phyloP scores from a whole-genome alignment of 2,797 vertebrate genomes.

The Microctenopoma stevenorrisi region DNA sequence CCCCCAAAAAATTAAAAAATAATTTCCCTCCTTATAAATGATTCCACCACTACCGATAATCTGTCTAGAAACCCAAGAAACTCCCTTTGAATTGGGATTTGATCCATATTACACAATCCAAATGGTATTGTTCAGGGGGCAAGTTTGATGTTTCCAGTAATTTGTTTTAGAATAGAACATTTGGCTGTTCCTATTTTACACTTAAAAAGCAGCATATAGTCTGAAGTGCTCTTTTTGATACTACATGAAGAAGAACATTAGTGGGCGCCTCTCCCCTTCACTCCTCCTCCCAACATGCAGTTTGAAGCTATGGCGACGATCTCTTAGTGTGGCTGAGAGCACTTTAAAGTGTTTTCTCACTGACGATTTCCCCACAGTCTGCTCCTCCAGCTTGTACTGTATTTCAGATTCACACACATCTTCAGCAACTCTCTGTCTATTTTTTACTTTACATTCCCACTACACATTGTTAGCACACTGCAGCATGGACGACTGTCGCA shows the following conservation, averaged over 20 bases:
- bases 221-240: slow-evolving; percentile 35
- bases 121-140: neutral
- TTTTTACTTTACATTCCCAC: slow-evolving; percentile 26
- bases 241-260: slow-evolving; percentile 25
- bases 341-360: slow-evolving; percentile 22
- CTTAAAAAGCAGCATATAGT: slow-evolving; percentile 5
- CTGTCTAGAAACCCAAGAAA: no score
- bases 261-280: neutral
- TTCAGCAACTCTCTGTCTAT: slow-evolving; percentile 12
- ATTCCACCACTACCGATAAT: no score
- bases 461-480: slow-evolving; percentile 36
- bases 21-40: no score
- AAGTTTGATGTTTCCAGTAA: neutral
- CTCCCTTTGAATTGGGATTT: no score
- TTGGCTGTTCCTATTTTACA: neutral
- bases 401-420: slow-evolving; percentile 34
- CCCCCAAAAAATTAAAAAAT: no score
- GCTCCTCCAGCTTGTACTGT: slow-evolving; percentile 7
- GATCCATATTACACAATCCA: neutral
- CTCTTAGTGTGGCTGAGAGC: slow-evolving; percentile 39
- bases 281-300: slow-evolving; percentile 27
- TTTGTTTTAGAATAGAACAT: neutral
- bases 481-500: slow-evolving; percentile 14
- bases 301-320: slow-evolving; percentile 46
- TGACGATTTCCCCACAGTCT: slow-evolving; percentile 30